Evolutionary conservation across 2,113 vertebrate species (phyloP).

Genomic region (pig (Sus scrofa)): T2T-Sscrofa CM000824.6:216402501-216403000

Average conservation of each 20-base stretch:
- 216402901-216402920: background rate
- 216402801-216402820: background rate
- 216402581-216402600: slow-evolving; percentile 1
- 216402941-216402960: background rate
- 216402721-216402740: background rate
- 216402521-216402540: background rate
- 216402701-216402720: background rate
- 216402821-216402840: background rate
- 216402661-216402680: background rate
- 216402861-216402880: background rate
- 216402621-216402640: background rate
- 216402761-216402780: background rate
- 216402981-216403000: background rate
- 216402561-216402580: background rate
- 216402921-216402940: background rate
- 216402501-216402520: background rate
- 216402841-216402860: background rate
- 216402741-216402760: background rate
- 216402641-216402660: background rate
- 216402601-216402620: background rate
- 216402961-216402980: background rate
- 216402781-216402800: background rate
- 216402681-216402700: fast-evolving
- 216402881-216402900: background rate
- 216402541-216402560: background rate